Conservation (phyloP, 2,888 invertebrate species). For the Lottia scabra region DNA sequence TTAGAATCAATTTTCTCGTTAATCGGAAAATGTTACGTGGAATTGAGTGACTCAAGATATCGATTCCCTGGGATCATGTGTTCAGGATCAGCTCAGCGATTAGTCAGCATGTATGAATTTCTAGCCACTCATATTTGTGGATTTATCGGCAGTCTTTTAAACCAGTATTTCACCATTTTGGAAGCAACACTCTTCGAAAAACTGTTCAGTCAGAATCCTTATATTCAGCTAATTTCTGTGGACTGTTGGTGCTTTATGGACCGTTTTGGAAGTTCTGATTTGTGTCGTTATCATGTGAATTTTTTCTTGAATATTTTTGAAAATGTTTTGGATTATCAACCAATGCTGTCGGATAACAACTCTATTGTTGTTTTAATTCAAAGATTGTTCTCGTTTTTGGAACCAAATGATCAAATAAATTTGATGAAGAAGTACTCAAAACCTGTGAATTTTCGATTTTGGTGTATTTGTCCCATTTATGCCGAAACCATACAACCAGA, state of each 20-base stretch:
- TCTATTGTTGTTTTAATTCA: background rate
- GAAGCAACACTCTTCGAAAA: conserved; percentile 46
- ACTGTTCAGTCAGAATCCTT: conserved; percentile 37
- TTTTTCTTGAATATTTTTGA: background rate
- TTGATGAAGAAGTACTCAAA: background rate
- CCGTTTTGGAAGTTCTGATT: conserved; percentile 38
- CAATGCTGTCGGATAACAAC: background rate
- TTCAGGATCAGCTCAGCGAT: conserved; percentile 6
- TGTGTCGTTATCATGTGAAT: background rate
- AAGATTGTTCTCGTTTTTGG: background rate
- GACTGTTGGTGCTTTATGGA: conserved; percentile 64
- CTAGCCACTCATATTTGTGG: conserved; percentile 54
- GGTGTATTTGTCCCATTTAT: background rate
- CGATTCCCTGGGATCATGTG: conserved; percentile 5
- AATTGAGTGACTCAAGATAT: background rate
- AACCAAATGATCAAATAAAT: background rate
- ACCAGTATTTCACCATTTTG: conserved; percentile 42
- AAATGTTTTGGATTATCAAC: background rate
- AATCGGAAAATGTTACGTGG: background rate
- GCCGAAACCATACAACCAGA: background rate
- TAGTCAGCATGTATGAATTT: conserved; percentile 50
- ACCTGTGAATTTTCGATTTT: background rate
- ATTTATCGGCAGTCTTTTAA: conserved; percentile 48
- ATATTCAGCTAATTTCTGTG: conserved; percentile 44
- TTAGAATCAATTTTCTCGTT: background rate